Evolutionary conservation across 1,140 invertebrate genomes (phyloP), one percentile per base, ranked within the genome.

Genomic region (Sminthurinus signatus): DNA sequence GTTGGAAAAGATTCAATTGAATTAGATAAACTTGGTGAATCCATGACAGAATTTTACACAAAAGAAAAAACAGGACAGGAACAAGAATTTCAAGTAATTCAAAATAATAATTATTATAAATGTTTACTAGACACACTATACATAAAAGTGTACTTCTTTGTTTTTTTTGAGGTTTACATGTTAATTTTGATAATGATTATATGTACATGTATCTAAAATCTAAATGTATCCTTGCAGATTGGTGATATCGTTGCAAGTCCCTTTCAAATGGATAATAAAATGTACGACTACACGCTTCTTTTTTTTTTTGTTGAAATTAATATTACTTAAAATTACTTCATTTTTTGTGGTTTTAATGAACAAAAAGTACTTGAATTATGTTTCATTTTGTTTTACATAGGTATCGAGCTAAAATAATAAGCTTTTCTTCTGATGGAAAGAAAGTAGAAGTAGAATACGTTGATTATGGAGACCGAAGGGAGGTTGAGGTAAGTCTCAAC

Each of bases 1-100:
- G 42, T 65, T 19, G 64, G 64, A 19, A 27, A 42, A 25, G 62
- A 68, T 21, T 55, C 66, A 2, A 66, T 64, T 15, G 64, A 68
- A 29, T 42, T 71, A 19, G 67, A 71, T 60, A 65, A 67, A 54
- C 39, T 71, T 15, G 60, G 60, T 58, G 62, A 66, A 14, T 52
- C 1, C 5, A 71, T 71, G 70, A 71, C 70, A 19, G 57, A 63
- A 23, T 67, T 32, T 44, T 71, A 71, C 32, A 29, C 31, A 8
- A 29, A 61, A 17, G 31, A 61, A 17, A 56, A 17, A 17, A 10
- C 31, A 19, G 29, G 57, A 39, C 2, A 44, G 10, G 54, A 15
- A 1, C 48, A 17, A 23, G n/a, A 56, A 2, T 25, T 10, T 23
- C 5, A 48, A n/a, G n/a, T n/a, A n/a, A n/a, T n/a, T n/a, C n/a